A percentile compares a stretch with the other conserved stretches of the same genome.
Evolutionary conservation across 2,888 invertebrate genomes (phyloP).

Genomic region (Synanthedon formicaeformis): DNA sequence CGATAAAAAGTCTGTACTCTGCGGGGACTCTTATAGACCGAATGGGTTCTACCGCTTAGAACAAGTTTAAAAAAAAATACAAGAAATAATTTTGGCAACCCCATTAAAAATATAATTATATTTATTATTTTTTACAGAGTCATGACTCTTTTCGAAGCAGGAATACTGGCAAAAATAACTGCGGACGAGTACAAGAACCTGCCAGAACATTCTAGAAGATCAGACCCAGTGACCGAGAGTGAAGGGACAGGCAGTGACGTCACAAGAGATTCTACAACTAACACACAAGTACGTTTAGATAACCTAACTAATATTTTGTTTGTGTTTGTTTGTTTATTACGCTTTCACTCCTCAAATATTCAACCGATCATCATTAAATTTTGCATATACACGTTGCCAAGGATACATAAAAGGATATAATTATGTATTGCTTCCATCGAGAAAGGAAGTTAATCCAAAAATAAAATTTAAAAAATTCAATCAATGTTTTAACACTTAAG

Average conservation of each 20-base stretch:
- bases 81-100: too few species aligned
- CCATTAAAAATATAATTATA: neutral
- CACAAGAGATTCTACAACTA: slow-evolving; percentile 30
- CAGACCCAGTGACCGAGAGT: slow-evolving; percentile 52
- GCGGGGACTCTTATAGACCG: too few species aligned
- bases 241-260: slow-evolving; percentile 48
- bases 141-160: slow-evolving; percentile 81
- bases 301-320: neutral
- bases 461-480: too few species aligned
- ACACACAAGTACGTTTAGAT: slow-evolving; percentile 25
- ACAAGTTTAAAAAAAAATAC: too few species aligned
- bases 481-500: too few species aligned
- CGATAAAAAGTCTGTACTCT: too few species aligned
- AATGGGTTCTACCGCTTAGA: too few species aligned
- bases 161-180: slow-evolving; percentile 81
- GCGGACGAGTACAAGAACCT: slow-evolving; percentile 80
- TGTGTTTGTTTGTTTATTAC: slow-evolving; percentile 6
- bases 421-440: too few species aligned
- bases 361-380: neutral
- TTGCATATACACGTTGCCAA: too few species aligned
- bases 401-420: too few species aligned
- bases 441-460: too few species aligned
- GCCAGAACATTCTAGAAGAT: slow-evolving; percentile 65
- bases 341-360: slow-evolving; percentile 2
- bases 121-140: slow-evolving; percentile 48